Conservation (phyloP, 2,888 invertebrate genomes). For the Apeira syringaria region DNA sequence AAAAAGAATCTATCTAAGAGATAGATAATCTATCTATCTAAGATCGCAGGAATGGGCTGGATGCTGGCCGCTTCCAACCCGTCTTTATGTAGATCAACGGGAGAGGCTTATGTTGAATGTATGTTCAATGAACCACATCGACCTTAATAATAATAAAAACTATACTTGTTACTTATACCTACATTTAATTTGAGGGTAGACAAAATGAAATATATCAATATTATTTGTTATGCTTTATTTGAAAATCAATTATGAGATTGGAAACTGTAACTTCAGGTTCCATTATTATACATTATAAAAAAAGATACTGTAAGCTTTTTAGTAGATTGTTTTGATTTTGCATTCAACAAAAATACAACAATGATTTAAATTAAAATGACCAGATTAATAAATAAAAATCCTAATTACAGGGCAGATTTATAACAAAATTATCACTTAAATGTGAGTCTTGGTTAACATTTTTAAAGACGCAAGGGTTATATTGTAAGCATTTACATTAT, state of each 20-base stretch:
- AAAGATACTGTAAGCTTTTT: conserved; percentile 77
- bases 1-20: no score
- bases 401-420: conserved; percentile 77
- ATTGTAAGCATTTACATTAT: conserved; percentile 71
- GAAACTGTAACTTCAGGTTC: conserved; percentile 70
- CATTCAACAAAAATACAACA: conserved; percentile 79
- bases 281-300: conserved; percentile 60
- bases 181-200: no score
- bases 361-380: conserved; percentile 83
- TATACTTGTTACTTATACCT: no score
- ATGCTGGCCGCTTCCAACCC: no score
- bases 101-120: no score
- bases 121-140: no score
- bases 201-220: conserved; percentile 32
- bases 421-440: conserved; percentile 76
- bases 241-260: conserved; percentile 80
- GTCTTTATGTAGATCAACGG: no score
- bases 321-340: conserved; percentile 74
- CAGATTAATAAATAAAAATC: conserved; percentile 82
- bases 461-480: conserved; percentile 69
- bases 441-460: conserved; percentile 82
- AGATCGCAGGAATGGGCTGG: no score
- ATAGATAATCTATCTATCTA: no score
- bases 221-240: conserved; percentile 79
- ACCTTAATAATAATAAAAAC: no score